phyloP scores from a whole-genome alignment of 2,113 vertebrate genomes.

The Mobula hypostoma region DNA sequence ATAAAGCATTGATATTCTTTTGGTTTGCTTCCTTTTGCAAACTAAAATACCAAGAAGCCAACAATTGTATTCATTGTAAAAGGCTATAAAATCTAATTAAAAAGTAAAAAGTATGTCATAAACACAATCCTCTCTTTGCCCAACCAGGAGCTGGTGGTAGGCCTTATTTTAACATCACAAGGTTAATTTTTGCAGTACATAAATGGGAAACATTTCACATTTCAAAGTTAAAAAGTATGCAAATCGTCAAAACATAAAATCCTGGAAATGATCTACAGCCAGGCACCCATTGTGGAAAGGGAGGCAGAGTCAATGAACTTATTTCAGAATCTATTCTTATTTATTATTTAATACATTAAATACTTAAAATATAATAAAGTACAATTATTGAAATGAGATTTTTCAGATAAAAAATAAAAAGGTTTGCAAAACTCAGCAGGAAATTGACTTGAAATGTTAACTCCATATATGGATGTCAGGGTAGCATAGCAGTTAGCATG shows the following conservation, averaged over 20 bases:
- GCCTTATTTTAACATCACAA: background rate
- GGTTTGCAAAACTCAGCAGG: too few relatives aligned
- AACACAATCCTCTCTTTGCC: background rate
- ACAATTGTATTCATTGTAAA: background rate
- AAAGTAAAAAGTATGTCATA: background rate
- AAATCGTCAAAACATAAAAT: too few relatives aligned
- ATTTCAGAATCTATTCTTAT: too few relatives aligned
- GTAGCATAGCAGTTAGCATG: too few relatives aligned
- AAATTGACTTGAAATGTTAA: too few relatives aligned
- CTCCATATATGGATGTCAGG: too few relatives aligned
- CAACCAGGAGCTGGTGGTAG: background rate
- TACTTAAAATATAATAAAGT: background rate
- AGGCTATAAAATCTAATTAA: background rate
- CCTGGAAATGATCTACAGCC: too few relatives aligned
- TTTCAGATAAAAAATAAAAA: background rate
- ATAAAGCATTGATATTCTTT: too few relatives aligned
- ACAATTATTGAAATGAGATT: background rate
- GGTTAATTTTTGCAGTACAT: background rate
- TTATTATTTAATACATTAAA: too few relatives aligned
- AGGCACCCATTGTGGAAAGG: too few relatives aligned
- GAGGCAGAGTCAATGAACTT: too few relatives aligned
- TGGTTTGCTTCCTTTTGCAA: background rate
- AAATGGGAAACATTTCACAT: background rate
- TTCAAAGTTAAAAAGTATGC: too few relatives aligned
- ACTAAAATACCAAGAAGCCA: background rate